phyloP scores from a whole-genome alignment of 30 jellyfish, hydroid and myxozoan genomes.

The Pelagia noctiluca region DNA sequence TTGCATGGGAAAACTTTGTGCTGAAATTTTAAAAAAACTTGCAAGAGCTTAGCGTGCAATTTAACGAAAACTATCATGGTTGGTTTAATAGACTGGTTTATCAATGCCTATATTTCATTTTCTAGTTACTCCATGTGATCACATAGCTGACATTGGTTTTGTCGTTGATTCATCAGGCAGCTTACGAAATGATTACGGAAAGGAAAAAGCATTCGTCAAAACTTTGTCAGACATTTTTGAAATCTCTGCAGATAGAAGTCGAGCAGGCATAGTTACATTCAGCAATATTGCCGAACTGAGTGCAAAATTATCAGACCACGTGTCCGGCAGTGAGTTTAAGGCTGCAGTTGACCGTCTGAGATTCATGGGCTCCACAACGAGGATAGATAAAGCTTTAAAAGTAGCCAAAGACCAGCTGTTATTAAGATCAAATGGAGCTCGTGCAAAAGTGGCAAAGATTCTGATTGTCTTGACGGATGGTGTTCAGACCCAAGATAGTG shows the following conservation, averaged over 20 bases:
- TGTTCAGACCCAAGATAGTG: constrained; percentile 36
- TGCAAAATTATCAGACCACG: constrained; percentile 50
- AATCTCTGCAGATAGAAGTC: constrained; percentile 29
- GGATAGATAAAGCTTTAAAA: constrained; percentile 81
- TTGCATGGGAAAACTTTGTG: too few relatives aligned
- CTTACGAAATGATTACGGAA: constrained; percentile 53
- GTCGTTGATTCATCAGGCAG: constrained; percentile 83
- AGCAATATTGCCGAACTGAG: constrained; percentile 73
- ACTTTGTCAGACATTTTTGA: constrained; percentile 66
- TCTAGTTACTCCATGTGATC: constrained; percentile 65
- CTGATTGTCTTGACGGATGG: constrained; percentile 67
- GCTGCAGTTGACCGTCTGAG: constrained; percentile 78
- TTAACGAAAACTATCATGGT: too few relatives aligned
- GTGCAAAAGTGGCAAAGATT: constrained; percentile 52
- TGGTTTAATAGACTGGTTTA: too few relatives aligned
- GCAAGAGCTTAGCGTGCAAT: too few relatives aligned
- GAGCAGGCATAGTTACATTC: constrained; percentile 77
- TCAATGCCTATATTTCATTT: not conserved
- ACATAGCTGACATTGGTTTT: constrained; percentile 78
- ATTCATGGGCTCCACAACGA: constrained; percentile 74
- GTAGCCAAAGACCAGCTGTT: constrained; percentile 59
- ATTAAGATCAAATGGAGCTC: constrained; percentile 61
- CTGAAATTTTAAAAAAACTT: too few relatives aligned
- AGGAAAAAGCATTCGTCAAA: constrained; percentile 74
- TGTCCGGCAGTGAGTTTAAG: constrained; percentile 41